Percentiles rank a stretch among this genome's conserved stretches.
These are phyloP conservation scores for Drosophila barbarae DNA, from an alignment of 2,888 invertebrate species.

Conservation along the genomic window DNA sequence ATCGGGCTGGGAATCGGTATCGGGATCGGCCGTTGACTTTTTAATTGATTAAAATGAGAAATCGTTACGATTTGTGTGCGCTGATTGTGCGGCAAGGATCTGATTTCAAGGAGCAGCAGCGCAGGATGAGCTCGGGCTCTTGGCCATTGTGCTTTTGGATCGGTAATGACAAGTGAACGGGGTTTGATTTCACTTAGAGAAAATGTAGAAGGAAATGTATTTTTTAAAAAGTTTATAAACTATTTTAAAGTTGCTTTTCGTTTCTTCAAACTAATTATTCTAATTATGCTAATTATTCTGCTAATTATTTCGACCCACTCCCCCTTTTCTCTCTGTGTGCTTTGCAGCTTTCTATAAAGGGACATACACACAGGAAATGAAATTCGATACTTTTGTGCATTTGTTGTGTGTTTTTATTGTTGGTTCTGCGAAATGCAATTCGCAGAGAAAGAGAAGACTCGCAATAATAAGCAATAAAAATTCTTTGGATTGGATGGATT, in stretches of 20 bases:
- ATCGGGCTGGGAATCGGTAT: constrained; percentile 13
- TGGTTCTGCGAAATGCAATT: constrained; percentile 47
- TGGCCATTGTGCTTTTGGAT: constrained; percentile 38
- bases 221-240: neutral
- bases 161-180: constrained; percentile 68
- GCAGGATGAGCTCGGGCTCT: constrained; percentile 16
- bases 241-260: neutral
- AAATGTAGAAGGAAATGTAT: neutral
- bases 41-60: constrained; percentile 79
- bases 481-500: constrained; percentile 62
- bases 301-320: neutral
- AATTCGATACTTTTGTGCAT: constrained; percentile 72
- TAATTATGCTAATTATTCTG: too few relatives aligned
- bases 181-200: constrained; percentile 7
- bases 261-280: neutral
- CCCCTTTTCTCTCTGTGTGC: neutral
- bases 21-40: constrained; percentile 74
- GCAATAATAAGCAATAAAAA: constrained; percentile 73
- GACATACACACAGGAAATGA: constrained; percentile 73
- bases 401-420: constrained; percentile 32
- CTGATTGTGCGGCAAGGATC: constrained; percentile 76
- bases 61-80: constrained; percentile 77
- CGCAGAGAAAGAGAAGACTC: constrained; percentile 34
- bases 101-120: constrained; percentile 70
- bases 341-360: constrained; percentile 19